phyloP scores from a whole-genome alignment of 2,888 invertebrate genomes.

The Dolichopus griseipennis region DNA sequence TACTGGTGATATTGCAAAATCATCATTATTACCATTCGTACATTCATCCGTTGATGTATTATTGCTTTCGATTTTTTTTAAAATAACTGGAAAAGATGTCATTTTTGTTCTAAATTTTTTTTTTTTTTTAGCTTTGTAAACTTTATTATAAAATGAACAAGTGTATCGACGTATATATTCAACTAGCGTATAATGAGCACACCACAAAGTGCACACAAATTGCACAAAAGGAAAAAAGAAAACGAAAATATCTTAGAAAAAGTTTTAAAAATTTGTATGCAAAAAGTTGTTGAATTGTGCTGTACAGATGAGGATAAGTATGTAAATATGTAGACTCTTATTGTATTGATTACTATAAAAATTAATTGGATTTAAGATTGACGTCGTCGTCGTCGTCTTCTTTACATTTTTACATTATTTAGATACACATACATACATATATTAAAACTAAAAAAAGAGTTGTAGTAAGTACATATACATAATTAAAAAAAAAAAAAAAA shows the following conservation, averaged over 20 bases:
- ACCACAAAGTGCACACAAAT: no score
- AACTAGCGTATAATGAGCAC: no score
- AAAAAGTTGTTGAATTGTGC: no score
- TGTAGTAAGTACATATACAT: background rate
- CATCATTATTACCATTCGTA: background rate
- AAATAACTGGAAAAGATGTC: background rate
- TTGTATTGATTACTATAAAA: background rate
- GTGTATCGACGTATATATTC: no score
- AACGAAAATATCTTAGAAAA: no score
- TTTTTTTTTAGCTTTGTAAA: no score
- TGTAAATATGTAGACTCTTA: no score
- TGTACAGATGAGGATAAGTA: no score
- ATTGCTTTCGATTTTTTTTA: background rate
- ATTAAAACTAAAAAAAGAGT: no score
- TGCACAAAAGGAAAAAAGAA: no score
- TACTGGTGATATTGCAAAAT: conserved; percentile 8
- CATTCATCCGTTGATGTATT: background rate
- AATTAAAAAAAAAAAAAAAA: background rate
- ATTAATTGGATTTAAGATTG: conserved; percentile 1
- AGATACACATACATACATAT: background rate
- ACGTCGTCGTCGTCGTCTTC: background rate
- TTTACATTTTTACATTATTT: background rate
- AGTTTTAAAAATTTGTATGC: no score
- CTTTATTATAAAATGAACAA: no score
- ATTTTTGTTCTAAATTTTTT: background rate